Base-by-base conservation (phyloP, 2,113 vertebrate species). In the Salvator merianae region DNA sequence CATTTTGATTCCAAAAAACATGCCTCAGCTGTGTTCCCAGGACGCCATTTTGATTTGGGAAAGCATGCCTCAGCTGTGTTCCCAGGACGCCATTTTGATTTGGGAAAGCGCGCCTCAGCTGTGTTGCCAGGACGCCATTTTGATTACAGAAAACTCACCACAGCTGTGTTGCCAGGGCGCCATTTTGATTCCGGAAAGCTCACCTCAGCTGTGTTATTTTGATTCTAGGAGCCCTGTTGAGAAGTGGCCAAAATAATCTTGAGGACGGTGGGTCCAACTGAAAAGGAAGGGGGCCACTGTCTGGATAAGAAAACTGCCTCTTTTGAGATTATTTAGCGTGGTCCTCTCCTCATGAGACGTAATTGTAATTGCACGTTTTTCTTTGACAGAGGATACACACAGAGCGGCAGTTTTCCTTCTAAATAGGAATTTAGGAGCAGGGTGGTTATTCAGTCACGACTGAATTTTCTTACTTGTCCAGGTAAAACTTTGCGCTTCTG, bases 401-500 rank as follows among this genome's bases (percentile, higher is more conserved):
- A 77, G 34, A 47, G 71, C 71, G n/a, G 79, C 43, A 72, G 70
- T 84, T 73, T 59, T 16, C 20, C 43, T 50, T 34, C 71, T 80
- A 50, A 86, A 82, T 89, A 86, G 36, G 65, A 71, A 85, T 85
- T 76, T 77, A 81, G 83, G 91, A 85, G 72, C 84, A 89, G 73
- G 43, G 32, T 43, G 43, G 16, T 3, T n/a, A 10, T 50, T 50
- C 12, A 76, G 32, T 76, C 28, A 55, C n/a, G 47, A 1, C 38
- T 26, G 22, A 47, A 74, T 7, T 47, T 28, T 38, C 38, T 26
- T 76, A 47, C 74, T 43, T 76, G 30, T 55, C n/a, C 14, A n/a
- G 26, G 13, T 75, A 1, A 13, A 3, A 3, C 28, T 30, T 74
- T 10, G 3, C 22, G 26, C 5, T 50, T n/a, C 6, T 43, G 12